Evolutionary conservation across 1,140 invertebrate species (phyloP), one percentile per base, ranked within the genome.

Genomic region (Aricia agestis): DNA sequence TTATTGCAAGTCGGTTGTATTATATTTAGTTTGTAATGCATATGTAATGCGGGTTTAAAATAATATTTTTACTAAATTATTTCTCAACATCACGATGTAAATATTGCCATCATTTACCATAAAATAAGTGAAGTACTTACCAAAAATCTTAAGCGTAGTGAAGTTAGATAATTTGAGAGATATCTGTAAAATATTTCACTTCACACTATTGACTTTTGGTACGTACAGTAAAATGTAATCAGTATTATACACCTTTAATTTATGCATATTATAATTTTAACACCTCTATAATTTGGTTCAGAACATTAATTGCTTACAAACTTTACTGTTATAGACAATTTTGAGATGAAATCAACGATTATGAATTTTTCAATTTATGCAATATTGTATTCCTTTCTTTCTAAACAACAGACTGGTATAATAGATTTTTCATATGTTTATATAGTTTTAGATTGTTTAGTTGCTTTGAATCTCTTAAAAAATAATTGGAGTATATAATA

Each of bases 231-330:
- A 2, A 86, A 75, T 86, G 79, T 87, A 89, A 90, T 90, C 87
- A 90, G 87, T 90, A 90, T 90, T 90, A 85, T 82, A 81, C 79
- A 83, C 83, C 83, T 78, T 74, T 86, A 83, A 87, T 86, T 87
- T 85, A 85, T 86, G 78, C 81, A 70, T 78, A 82, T 69, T 73
- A 73, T 52, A 52, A 15, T 52, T 52, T 52, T 52, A 52, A 13
- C 45, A 15, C 45, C 45, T 52, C 10, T 52, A 13, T 52, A 36
- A 4, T 52, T 52, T 52, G 45, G 45, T 52, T 52, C 4, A 2
- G 7, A 52, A 13, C 4, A 15, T 15, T 52, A 52, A 52, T 15
- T 52, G 45, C 45, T 52, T 15, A 15, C 45, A 15, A 52, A 11
- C 9, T 52, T 52, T 52, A 7, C 36, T 36, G 36, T 36, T 36